Evolutionary conservation across 2,113 vertebrate species (phyloP), one percentile per base, ranked within the genome.

Genomic region (Empidonax alnorum): DNA sequence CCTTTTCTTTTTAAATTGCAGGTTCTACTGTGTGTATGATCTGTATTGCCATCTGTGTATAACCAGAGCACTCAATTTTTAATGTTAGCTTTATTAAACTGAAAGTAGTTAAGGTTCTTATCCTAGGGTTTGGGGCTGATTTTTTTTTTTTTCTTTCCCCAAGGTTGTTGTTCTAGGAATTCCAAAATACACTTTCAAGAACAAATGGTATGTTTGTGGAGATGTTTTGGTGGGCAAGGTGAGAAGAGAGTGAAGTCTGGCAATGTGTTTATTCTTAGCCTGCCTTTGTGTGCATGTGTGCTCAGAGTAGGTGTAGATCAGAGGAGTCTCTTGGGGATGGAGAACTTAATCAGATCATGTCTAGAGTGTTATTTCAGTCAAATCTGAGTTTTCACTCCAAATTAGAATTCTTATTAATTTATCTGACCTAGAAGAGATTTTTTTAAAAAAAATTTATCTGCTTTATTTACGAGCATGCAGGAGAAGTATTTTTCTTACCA

Each of bases 151-250:
- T 47, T 33, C 17, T 9, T 16, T 20, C 5, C 8, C 3, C 13
- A 4, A 3, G 47, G 18, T 22, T 24, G 24, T 52, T 91, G 18
- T 63, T 91, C 25, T 58, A 85, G 39, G 71, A 73, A 46, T 71
- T 83, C 39, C 23, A 80, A 58, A 89, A n/a, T 11, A 30, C 1
- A 5, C 41, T 73, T 84, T 35, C 4, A 44, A 31, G 63, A 81
- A n/a, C 0, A 4, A 67, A 33, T 5, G 9, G 2, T 72, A 10
- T 14, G 7, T 71, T 35, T 25, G 2, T 4, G 2, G 50, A 68
- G 69, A 27, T 6, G 3, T 46, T 93, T 47, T 80, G 63, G 65
- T 90, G 50, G 47, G 53, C 55, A 24, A 9, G 41, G 37, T 0
- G 6, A 44, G 66, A 85, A 46, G 1, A 53, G 42, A n/a, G 37